Evolutionary conservation across 2,797 vertebrate species (phyloP).

Genomic region (Lates japonicus): DNA sequence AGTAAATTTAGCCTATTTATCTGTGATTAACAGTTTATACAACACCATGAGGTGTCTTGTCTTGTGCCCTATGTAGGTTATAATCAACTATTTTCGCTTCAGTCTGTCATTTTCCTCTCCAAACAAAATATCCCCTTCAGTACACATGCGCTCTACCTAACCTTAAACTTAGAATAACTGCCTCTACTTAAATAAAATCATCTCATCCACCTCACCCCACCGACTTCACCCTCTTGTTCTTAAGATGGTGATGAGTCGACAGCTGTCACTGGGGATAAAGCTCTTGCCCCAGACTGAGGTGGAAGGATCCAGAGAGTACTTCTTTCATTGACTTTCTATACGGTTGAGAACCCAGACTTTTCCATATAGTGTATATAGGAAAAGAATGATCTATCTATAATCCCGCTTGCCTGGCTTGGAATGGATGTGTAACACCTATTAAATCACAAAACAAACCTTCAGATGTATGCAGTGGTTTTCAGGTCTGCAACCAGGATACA

Average conservation of each 20-base stretch:
- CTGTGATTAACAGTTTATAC: constrained; percentile 14
- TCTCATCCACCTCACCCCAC: constrained; percentile 8
- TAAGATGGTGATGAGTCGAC: constrained; percentile 33
- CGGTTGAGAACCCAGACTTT: background rate
- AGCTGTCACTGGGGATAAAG: constrained; percentile 53
- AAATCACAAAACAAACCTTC: no score
- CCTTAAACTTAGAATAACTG: constrained; percentile 11
- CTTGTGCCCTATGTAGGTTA: constrained; percentile 12
- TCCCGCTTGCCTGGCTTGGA: no score
- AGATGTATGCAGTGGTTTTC: background rate
- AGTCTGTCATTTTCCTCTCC: background rate
- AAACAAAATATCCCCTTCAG: background rate
- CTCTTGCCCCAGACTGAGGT: constrained; percentile 4
- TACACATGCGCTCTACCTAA: background rate
- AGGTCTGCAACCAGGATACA: background rate
- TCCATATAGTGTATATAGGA: background rate
- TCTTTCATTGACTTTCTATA: background rate
- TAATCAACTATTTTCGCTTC: background rate
- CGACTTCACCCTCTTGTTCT: constrained; percentile 11
- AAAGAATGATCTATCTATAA: background rate
- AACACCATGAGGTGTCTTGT: background rate
- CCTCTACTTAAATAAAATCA: constrained; percentile 27
- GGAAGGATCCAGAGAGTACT: constrained; percentile 7
- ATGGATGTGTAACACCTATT: no score
- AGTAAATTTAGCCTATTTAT: constrained; percentile 27